Percentiles rank a stretch among this genome's conserved stretches.
These are phyloP conservation scores for Amaurobius ferox DNA, from an alignment of 2,888 invertebrate species.

Conservation along the genomic window DNA sequence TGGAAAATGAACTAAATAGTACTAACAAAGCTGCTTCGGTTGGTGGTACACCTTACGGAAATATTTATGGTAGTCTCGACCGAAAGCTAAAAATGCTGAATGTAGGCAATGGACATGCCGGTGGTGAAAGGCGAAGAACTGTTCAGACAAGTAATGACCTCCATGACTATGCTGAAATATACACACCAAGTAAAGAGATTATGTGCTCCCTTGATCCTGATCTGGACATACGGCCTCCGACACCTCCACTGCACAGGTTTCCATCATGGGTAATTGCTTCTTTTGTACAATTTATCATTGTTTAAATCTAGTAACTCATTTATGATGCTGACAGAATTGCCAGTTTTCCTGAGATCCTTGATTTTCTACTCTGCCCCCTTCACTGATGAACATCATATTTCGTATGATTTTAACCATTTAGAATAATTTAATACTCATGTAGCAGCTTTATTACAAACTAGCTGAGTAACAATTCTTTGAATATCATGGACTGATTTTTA, in stretches of 20 bases:
- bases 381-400: too few relatives aligned
- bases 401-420: too few relatives aligned
- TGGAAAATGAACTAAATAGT: slow-evolving; percentile 60
- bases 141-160: slow-evolving; percentile 76
- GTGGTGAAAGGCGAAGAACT: slow-evolving; percentile 59
- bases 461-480: too few relatives aligned
- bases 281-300: background rate
- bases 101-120: slow-evolving; percentile 51
- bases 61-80: slow-evolving; percentile 68
- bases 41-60: slow-evolving; percentile 32
- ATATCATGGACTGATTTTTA: too few relatives aligned
- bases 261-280: slow-evolving; percentile 79
- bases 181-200: slow-evolving; percentile 89
- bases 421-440: too few relatives aligned
- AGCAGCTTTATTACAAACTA: too few relatives aligned
- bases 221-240: slow-evolving; percentile 64
- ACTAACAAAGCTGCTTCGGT: slow-evolving; percentile 24
- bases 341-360: too few relatives aligned
- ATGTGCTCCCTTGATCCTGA: slow-evolving; percentile 52
- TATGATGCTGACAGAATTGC: too few relatives aligned
- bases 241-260: slow-evolving; percentile 86
- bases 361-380: too few relatives aligned
- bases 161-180: slow-evolving; percentile 95
- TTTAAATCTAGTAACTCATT: background rate
- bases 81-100: slow-evolving; percentile 64